Evolutionary conservation across 2,797 vertebrate genomes (phyloP), one percentile per base, ranked within the genome.

Genomic region (Natrix natrix): DNA sequence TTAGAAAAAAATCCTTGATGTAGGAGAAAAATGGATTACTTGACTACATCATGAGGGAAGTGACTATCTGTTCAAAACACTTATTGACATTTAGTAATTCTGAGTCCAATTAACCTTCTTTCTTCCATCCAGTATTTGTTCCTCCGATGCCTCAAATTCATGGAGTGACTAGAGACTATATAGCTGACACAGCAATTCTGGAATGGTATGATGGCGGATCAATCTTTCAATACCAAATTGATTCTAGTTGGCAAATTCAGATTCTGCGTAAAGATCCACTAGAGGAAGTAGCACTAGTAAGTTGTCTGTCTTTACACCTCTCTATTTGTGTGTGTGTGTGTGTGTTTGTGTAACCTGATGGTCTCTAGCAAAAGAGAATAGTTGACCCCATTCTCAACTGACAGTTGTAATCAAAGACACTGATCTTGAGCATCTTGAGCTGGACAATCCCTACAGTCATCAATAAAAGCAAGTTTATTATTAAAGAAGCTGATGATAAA

Each of bases 161-260:
- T 89, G 95, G 90, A 93, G 92, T 98, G 95, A 96, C 94, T 2
- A 95, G 97, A 89, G 96, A 98, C 88, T 97, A 96, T 94, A 61
- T 96, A 89, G 95, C 97, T 16, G 97, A 97, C 37, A 94, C 94
- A 0, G 92, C 98, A 54, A 86, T 93, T 92, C 60, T 98, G 24
- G 94, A 96, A 66, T 98, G 98, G 98, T 96, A 90, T 5, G 97
- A 98, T 94, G 95, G 88, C 0, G 97, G 96, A 10, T 97, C 96
- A 0, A 0, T 43, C 20, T 96, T 97, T 32, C 95, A 96, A 0
- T 87, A 87, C 0, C 93, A 93, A 56, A 92, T 96, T 88, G 83
- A 94, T 63, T 95, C 96, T 32, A 89, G 95, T 78, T 98, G 98
- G 97, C 96, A 98, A 93, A 96, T 98, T 92, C 95, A 97, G 92